A percentile compares a stretch with the other conserved stretches of the same genome.
Conservation (phyloP, 2,797 vertebrate species). For the Nyctalus aviator region DNA sequence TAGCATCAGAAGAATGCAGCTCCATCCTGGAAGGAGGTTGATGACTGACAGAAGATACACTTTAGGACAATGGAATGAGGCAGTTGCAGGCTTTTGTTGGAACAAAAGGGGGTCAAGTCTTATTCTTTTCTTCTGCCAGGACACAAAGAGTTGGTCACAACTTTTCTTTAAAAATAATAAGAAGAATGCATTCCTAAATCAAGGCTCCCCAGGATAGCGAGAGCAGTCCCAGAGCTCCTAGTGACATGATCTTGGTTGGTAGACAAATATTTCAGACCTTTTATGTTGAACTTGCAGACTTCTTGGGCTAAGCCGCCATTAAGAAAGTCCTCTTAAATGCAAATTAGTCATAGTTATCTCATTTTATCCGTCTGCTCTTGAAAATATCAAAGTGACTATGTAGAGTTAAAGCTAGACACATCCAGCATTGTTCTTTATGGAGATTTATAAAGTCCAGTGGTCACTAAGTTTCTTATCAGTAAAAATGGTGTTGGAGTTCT, state of each 20-base stretch:
- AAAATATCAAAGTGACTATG: constrained; percentile 1
- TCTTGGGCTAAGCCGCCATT: constrained; percentile 5
- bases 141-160: constrained; percentile 63
- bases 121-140: constrained; percentile 63
- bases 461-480: not conserved
- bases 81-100: constrained; percentile 21
- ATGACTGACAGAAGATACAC: constrained; percentile 68
- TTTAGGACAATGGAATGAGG: constrained; percentile 54
- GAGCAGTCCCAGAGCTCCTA: not conserved
- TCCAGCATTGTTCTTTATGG: not conserved
- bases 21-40: constrained; percentile 70
- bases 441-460: not conserved
- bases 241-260: not conserved
- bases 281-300: constrained; percentile 33
- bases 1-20: constrained; percentile 55
- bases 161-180: constrained; percentile 59
- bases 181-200: constrained; percentile 64
- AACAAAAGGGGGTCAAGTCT: constrained; percentile 71
- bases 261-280: constrained; percentile 57
- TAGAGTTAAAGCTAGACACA: not conserved
- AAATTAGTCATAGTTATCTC: constrained; percentile 27
- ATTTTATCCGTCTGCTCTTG: constrained; percentile 17
- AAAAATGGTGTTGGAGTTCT: not conserved
- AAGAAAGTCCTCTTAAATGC: constrained; percentile 50
- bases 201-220: not conserved